Base-by-base conservation (phyloP, 2,888 invertebrate species). In the Pandemis corylana region DNA sequence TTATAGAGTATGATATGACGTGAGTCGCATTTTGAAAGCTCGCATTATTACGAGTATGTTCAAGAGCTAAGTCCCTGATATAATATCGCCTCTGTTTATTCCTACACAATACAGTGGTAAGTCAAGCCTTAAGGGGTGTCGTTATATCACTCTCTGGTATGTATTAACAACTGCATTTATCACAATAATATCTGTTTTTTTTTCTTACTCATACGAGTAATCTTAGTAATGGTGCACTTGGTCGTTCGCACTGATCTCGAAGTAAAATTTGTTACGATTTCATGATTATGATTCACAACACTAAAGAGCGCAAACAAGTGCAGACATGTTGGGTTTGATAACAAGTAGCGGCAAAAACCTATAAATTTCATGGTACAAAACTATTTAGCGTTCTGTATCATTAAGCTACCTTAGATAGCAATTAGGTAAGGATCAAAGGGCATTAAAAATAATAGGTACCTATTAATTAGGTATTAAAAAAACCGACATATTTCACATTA, bases 331-430 rank as follows among this genome's bases (percentile, higher is more conserved):
- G 12, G 49, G 10, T 12, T 10, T 15, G 15, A 56, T 20, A 5
- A 56, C 15, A 56, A 49, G 49, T 61, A 9, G 15, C 20, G 12
- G 15, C 20, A 53, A 63, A 68, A 72, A 72, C 68, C 63, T 68
- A 46, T 68, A 63, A 72, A 2, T 7, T 63, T 12, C 20, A n/a
- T 41, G 63, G 12, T 68, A 63, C 68, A 72, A 53, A 68, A 68
- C 72, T 72, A 59, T 59, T 28, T 28, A 12, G 12, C 5, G 46
- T 12, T 20, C 20, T 20, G 20, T 20, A 20, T 20, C 20, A 20
- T 20, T 12, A 3, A 12, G 12, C 46, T 46, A 46, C 46, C 5
- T 36, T 36, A 36, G 28, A 36, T 36, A 36, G 4, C 28, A 36
- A 4, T 36, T 4, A 2, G 28, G 28, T 36, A 36, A 36, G 28